A percentile compares a stretch with the other conserved stretches of the same genome.
These are phyloP conservation scores for Trachelus iudaicus DNA, from an alignment of 2,888 invertebrate genomes.

Conservation along the genomic window DNA sequence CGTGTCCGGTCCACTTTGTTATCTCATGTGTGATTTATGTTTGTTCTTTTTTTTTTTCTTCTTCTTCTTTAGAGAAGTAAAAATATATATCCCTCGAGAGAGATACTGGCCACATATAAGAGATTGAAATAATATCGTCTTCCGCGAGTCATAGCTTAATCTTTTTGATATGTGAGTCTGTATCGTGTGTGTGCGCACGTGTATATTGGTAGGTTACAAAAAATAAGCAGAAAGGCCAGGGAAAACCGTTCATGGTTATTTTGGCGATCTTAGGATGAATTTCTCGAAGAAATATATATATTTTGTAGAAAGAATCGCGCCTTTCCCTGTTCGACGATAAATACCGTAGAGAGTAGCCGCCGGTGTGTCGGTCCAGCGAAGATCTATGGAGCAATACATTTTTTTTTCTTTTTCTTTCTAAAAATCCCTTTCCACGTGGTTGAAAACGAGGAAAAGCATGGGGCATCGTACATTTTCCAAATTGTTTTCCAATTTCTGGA, in stretches of 20 bases:
- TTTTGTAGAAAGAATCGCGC: not conserved
- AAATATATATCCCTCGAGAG: not conserved
- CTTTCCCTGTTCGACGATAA: not conserved
- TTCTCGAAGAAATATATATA: not conserved
- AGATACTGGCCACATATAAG: not conserved
- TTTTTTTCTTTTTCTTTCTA: not conserved
- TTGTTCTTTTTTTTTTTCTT: not conserved
- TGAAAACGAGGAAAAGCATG: not conserved
- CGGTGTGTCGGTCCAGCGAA: not conserved
- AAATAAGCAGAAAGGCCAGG: not conserved
- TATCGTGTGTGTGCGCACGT: too few relatives aligned
- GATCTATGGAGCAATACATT: not conserved
- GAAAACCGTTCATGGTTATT: not conserved
- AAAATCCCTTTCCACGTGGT: not conserved
- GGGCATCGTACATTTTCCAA: not conserved
- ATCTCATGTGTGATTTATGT: conserved; percentile 13
- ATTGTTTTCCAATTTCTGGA: not conserved
- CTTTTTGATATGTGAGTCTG: not conserved
- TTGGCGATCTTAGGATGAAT: not conserved
- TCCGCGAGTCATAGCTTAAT: not conserved
- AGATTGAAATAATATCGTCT: not conserved
- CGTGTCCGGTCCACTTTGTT: conserved; percentile 11
- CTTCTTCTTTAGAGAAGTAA: not conserved
- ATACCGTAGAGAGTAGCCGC: not conserved
- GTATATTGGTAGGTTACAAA: not conserved